Percentiles rank a stretch among this genome's conserved stretches.
phyloP scores from a whole-genome alignment of 2,113 vertebrate genomes.

The Mesoclemmys tuberculata region DNA sequence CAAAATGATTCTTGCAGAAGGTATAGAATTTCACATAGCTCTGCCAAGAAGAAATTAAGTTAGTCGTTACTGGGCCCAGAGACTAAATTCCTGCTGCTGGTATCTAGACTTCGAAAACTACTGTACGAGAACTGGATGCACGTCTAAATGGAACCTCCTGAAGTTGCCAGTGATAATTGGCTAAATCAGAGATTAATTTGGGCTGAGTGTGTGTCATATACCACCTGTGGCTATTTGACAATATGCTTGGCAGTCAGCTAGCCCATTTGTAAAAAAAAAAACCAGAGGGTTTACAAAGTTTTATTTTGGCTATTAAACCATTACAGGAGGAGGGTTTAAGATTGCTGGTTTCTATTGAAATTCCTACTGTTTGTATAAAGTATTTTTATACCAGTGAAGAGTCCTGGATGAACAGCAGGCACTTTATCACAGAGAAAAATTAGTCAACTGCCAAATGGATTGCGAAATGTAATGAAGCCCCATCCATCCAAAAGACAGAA shows the following conservation, averaged over 20 bases:
- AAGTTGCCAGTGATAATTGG: conserved; percentile 55
- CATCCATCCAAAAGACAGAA: not conserved
- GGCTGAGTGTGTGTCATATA: conserved; percentile 1
- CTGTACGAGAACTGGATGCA: not conserved
- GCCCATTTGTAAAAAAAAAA: conserved; percentile 32
- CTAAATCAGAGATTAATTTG: conserved; percentile 33
- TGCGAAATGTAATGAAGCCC: conserved; percentile 23
- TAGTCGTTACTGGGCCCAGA: conserved; percentile 16
- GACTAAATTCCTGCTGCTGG: conserved; percentile 34
- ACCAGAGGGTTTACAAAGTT: not conserved
- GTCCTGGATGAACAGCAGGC: not conserved
- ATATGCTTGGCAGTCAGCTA: conserved; percentile 25
- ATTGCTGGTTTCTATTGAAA: conserved; percentile 10
- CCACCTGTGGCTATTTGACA: conserved; percentile 49
- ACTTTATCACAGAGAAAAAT: conserved; percentile 34
- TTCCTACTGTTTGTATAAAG: not conserved
- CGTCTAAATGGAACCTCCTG: conserved; percentile 36
- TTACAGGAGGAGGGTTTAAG: not conserved
- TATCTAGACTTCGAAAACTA: not conserved
- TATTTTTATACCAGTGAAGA: not conserved
- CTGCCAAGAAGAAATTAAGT: conserved; percentile 50
- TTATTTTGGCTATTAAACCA: conserved; percentile 13
- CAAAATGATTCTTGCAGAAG: conserved; percentile 47
- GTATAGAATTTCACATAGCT: conserved; percentile 36
- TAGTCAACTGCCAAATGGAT: conserved; percentile 4